phyloP scores from a whole-genome alignment of 2,888 invertebrate genomes.

The Pinctada fucata region DNA sequence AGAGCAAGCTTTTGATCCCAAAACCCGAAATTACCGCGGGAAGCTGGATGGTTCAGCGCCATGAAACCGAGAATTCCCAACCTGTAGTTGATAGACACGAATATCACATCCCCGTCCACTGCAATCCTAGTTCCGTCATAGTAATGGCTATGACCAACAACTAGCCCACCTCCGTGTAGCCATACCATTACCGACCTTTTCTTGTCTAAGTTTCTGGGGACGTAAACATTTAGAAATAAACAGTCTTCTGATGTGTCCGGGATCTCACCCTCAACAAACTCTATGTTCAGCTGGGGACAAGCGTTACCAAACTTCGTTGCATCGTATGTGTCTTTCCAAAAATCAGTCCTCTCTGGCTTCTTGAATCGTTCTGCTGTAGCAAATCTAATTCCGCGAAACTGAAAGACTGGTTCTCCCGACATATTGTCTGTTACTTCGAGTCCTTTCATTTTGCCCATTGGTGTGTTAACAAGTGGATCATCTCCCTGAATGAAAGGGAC shows the following conservation, averaged over 20 bases:
- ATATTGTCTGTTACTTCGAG: background rate
- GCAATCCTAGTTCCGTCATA: conserved; percentile 38
- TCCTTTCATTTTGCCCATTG: background rate
- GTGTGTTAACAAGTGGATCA: background rate
- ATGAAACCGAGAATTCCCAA: conserved; percentile 60
- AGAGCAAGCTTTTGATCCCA: conserved; percentile 63
- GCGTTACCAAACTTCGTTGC: conserved; percentile 36
- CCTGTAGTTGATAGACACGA: conserved; percentile 58
- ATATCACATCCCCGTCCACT: conserved; percentile 44
- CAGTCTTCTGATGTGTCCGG: conserved; percentile 41
- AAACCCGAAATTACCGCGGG: conserved; percentile 61
- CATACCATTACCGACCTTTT: conserved; percentile 42
- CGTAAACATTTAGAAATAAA: conserved; percentile 43
- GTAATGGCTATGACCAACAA: conserved; percentile 32
- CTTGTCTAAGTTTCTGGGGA: conserved; percentile 16
- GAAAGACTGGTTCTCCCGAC: background rate
- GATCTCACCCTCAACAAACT: background rate
- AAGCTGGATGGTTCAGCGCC: conserved; percentile 40
- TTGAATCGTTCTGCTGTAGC: conserved; percentile 34
- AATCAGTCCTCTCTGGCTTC: conserved; percentile 35
- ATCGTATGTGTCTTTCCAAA: conserved; percentile 27
- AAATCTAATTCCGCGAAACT: conserved; percentile 43
- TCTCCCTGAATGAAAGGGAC: background rate
- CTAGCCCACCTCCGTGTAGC: conserved; percentile 46
- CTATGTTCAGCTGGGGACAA: conserved; percentile 35